Evolutionary conservation across 23 tunicate species (phyloP).

Genomic region (Styela clava): DNA sequence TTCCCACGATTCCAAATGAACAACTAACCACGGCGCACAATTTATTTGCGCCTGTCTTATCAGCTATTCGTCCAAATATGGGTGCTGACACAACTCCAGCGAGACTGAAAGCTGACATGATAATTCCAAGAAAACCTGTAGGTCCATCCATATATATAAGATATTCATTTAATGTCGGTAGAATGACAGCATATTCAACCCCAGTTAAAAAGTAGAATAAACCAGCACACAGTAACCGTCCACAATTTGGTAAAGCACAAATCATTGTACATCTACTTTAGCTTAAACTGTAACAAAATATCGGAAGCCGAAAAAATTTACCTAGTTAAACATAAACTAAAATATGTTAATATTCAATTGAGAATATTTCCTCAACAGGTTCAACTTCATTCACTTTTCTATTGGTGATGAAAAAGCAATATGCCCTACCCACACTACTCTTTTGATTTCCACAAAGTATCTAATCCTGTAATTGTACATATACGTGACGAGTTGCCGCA

Average conservation of each 20-base stretch:
- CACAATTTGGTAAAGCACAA: not conserved
- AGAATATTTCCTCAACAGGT: too few species aligned
- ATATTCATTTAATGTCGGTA: conserved; percentile 68
- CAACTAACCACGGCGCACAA: conserved; percentile 36
- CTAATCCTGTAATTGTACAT: too few species aligned
- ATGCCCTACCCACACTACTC: too few species aligned
- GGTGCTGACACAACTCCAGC: conserved; percentile 77
- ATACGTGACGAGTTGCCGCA: too few species aligned
- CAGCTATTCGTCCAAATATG: conserved; percentile 71
- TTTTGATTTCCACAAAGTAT: too few species aligned
- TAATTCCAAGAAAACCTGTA: conserved; percentile 54
- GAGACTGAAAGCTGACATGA: conserved; percentile 78
- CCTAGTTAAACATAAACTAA: too few species aligned
- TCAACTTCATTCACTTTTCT: too few species aligned
- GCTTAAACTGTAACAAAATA: too few species aligned
- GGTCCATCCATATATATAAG: conserved; percentile 37
- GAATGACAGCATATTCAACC: conserved; percentile 84
- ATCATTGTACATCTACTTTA: not conserved
- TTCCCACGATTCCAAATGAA: conserved; percentile 78
- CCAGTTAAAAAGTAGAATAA: conserved; percentile 64
- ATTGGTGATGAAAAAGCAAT: too few species aligned
- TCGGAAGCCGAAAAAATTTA: too few species aligned
- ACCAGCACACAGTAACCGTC: conserved; percentile 22
- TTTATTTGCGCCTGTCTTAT: conserved; percentile 58
- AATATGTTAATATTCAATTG: too few species aligned